Evolutionary conservation across 2,888 invertebrate species (phyloP).

Genomic region (Cosmopolites sordidus): DNA sequence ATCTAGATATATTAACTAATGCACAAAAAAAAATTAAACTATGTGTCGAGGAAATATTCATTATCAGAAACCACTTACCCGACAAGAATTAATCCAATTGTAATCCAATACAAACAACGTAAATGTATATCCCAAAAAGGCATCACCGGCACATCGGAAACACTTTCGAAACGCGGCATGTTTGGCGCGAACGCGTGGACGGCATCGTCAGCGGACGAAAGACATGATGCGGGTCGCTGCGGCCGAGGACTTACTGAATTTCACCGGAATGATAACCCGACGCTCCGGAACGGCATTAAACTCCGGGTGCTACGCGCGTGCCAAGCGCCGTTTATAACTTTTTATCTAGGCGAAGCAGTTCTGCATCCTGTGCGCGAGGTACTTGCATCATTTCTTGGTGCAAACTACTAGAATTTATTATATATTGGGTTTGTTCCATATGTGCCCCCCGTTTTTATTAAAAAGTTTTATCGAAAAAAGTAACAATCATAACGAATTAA

Average conservation of each 20-base stretch:
- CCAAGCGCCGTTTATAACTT: background rate
- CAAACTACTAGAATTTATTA: too few species aligned
- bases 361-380: too few species aligned
- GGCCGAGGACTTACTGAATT: constrained; percentile 11
- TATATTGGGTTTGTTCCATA: too few species aligned
- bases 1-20: too few species aligned
- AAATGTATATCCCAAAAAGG: background rate
- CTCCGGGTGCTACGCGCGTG: constrained; percentile 6
- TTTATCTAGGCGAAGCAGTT: too few species aligned
- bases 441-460: too few species aligned
- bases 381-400: too few species aligned
- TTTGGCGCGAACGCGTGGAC: constrained; percentile 9
- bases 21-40: too few species aligned
- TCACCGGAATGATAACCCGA: constrained; percentile 9
- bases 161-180: background rate
- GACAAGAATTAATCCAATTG: constrained; percentile 1
- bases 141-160: constrained; percentile 1
- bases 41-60: too few species aligned
- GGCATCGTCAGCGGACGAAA: background rate
- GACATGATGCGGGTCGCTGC: background rate
- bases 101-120: background rate
- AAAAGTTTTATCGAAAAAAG: too few species aligned
- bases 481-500: too few species aligned
- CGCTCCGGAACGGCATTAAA: constrained; percentile 10
- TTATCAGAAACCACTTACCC: too few species aligned